Conservation (phyloP, 2,888 invertebrate genomes). For the Eilema sororculum region DNA sequence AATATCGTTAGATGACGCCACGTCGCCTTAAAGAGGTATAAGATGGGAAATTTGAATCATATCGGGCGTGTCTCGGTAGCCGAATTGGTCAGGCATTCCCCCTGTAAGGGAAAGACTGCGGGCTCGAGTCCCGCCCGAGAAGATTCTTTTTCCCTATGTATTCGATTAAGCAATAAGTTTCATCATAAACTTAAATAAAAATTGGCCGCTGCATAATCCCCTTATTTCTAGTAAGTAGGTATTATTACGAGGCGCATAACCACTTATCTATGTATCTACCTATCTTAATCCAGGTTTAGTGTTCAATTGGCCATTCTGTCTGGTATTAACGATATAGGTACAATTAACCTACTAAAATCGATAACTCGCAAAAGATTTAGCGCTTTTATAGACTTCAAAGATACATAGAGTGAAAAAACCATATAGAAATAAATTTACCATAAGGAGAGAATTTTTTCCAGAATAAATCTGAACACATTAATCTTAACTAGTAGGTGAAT, state of each 20-base stretch:
- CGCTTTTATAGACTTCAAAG: not conserved
- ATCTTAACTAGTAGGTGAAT: no score
- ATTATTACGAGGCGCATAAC: not conserved
- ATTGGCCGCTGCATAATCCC: not conserved
- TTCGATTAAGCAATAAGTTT: not conserved
- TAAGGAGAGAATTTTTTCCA: no score
- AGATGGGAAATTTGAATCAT: no score
- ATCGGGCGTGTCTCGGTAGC: no score
- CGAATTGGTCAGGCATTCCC: no score
- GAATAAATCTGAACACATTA: no score
- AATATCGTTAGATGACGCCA: no score
- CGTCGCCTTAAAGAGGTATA: no score
- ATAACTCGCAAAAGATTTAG: constrained; percentile 1
- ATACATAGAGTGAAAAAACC: not conserved
- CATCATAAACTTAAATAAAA: not conserved
- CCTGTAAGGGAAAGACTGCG: no score
- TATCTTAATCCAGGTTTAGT: constrained; percentile 10
- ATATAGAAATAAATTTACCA: not conserved
- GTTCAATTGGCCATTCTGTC: constrained; percentile 8
- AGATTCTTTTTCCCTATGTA: no score
- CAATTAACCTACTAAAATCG: not conserved
- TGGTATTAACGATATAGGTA: not conserved
- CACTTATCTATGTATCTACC: not conserved
- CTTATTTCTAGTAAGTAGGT: not conserved
- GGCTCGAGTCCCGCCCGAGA: no score